Evolutionary conservation across 1,140 invertebrate species (phyloP).

Genomic region (Drosophila santomea): DNA sequence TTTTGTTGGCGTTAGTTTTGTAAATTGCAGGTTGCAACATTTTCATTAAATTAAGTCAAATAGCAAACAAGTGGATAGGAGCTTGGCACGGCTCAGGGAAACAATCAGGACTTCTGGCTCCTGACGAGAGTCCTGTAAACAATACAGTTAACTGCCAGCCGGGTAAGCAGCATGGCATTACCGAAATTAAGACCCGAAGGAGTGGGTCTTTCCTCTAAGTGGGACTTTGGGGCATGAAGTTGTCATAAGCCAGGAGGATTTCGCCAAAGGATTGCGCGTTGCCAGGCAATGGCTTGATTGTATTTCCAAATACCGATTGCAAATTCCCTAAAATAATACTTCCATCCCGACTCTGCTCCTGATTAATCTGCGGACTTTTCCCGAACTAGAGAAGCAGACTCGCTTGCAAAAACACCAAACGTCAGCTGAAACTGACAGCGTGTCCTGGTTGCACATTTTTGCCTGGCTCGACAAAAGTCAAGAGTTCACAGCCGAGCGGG

Average conservation of each 20-base stretch:
- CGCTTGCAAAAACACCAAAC: constrained; percentile 29
- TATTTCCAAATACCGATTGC: constrained; percentile 25
- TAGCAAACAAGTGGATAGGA: constrained; percentile 61
- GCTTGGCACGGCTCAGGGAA: constrained; percentile 35
- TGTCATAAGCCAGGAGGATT: constrained; percentile 20
- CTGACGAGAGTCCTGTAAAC: constrained; percentile 46
- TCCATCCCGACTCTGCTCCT: constrained; percentile 16
- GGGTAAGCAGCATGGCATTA: constrained; percentile 48
- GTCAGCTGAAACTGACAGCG: constrained; percentile 60
- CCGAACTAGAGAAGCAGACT: constrained; percentile 1
- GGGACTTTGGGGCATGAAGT: background rate
- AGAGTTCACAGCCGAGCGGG: constrained; percentile 31
- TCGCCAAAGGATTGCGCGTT: constrained; percentile 26
- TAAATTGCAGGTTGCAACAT: constrained; percentile 82
- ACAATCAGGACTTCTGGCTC: constrained; percentile 53
- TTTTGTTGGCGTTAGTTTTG: constrained; percentile 72
- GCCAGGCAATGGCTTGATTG: constrained; percentile 28
- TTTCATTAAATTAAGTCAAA: constrained; percentile 83
- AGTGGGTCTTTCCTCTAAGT: background rate
- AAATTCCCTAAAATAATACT: constrained; percentile 31
- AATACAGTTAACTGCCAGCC: constrained; percentile 51
- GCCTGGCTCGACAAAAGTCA: constrained; percentile 61
- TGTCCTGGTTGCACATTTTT: constrained; percentile 54
- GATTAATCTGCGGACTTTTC: constrained; percentile 27
- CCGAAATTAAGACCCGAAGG: constrained; percentile 41